These are phyloP conservation scores for Ganaspis brasiliensis DNA, from an alignment of 2,888 invertebrate genomes.

Conservation along the genomic window DNA sequence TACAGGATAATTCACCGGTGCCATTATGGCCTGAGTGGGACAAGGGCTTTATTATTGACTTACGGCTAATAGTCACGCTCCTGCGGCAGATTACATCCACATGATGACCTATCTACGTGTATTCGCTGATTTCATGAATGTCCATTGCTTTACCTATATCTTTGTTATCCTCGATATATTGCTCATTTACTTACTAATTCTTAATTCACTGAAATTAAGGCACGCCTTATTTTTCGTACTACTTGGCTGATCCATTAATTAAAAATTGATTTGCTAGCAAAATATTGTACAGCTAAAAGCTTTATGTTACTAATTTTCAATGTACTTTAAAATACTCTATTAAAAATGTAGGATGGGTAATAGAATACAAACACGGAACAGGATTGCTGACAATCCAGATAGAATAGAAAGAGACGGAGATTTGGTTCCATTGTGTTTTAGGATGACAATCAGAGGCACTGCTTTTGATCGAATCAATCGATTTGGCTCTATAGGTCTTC, in stretches of 20 bases:
- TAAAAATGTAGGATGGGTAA: conserved; percentile 10
- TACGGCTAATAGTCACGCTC: conserved; percentile 78
- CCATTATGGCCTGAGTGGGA: conserved; percentile 73
- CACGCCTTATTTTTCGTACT: too few relatives aligned
- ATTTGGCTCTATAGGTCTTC: conserved; percentile 73
- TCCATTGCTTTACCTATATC: conserved; percentile 22
- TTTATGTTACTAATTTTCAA: too few relatives aligned
- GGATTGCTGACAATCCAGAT: conserved; percentile 26
- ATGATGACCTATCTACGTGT: conserved; percentile 37
- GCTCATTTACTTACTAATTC: conserved; percentile 28
- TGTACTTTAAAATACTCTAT: conserved; percentile 1
- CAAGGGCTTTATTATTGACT: conserved; percentile 79
- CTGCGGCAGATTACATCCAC: conserved; percentile 53
- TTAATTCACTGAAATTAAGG: not conserved
- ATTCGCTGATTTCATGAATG: conserved; percentile 38
- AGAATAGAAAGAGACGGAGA: conserved; percentile 57
- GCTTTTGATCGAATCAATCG: conserved; percentile 78
- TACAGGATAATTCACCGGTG: conserved; percentile 73
- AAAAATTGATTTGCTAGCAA: too few relatives aligned
- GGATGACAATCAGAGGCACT: conserved; percentile 75
- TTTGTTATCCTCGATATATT: conserved; percentile 28
- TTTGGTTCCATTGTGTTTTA: conserved; percentile 72
- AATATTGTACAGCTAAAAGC: too few relatives aligned
- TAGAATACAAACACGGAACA: conserved; percentile 41
- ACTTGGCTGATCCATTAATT: too few relatives aligned